Percentiles rank a stretch among this genome's conserved stretches.
Evolutionary conservation across 2,797 vertebrate species (phyloP).

Genomic region (Phalanger gymnotis): DNA sequence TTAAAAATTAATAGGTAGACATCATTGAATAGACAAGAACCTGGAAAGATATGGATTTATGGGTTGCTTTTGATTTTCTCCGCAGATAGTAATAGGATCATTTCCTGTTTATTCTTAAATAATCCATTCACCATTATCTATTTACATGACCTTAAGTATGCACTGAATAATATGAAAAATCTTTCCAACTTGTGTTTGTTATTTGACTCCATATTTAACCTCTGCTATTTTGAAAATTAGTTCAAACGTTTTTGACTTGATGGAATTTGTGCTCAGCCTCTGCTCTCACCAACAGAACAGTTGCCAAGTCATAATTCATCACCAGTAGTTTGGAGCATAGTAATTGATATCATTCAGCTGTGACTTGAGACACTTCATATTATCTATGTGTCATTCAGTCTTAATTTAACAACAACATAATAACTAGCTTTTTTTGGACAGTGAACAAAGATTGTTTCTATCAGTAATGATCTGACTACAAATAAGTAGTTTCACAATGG

Average conservation of each 20-base stretch:
- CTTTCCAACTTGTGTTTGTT: neutral
- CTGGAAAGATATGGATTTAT: neutral
- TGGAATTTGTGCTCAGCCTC: neutral
- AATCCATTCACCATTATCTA: neutral
- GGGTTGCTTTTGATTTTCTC: neutral
- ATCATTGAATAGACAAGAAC: neutral
- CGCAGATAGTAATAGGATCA: neutral
- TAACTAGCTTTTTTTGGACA: neutral
- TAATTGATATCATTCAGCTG: neutral
- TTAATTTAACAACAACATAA: conserved; percentile 3
- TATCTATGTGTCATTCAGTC: neutral
- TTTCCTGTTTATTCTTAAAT: neutral
- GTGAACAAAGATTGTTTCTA: neutral
- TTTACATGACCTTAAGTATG: neutral
- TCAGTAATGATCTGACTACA: neutral
- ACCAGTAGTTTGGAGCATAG: neutral
- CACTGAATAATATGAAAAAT: neutral
- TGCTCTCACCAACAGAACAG: neutral
- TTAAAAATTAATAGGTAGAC: neutral
- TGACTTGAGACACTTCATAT: neutral
- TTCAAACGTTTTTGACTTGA: neutral
- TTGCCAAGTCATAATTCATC: neutral
- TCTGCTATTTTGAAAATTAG: neutral
- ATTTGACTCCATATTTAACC: neutral
- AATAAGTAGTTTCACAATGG: neutral